Percentiles rank a stretch among this genome's conserved stretches.
Evolutionary conservation across 2,797 vertebrate species (phyloP).

Genomic region (Emydoidea blandingii): DNA sequence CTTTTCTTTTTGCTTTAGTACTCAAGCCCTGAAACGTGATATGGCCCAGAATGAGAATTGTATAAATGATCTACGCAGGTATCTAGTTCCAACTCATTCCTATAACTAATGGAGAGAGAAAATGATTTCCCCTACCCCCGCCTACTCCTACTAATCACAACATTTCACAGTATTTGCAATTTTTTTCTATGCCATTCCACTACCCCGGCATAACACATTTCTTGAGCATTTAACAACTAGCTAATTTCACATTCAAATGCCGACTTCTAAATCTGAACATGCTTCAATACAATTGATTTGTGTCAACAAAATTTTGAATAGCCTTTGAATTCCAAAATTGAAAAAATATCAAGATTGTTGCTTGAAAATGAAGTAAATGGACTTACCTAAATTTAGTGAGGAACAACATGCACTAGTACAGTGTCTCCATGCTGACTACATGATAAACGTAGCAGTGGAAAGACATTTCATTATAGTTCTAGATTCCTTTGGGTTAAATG

Average conservation of each 20-base stretch:
- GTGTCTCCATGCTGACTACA: not conserved
- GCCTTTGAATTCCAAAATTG: not conserved
- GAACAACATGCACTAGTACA: rapidly evolving
- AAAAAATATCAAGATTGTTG: not conserved
- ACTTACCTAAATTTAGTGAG: not conserved
- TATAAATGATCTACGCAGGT: not conserved
- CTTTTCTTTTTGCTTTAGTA: not conserved
- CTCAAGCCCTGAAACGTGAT: not conserved
- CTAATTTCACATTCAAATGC: not conserved
- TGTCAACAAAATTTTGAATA: not conserved
- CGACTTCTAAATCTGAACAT: not conserved
- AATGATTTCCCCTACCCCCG: not conserved
- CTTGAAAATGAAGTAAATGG: not conserved
- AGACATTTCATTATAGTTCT: rapidly evolving
- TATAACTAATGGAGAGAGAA: not conserved
- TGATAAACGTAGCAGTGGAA: not conserved
- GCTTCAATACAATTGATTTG: not conserved
- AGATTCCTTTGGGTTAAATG: not conserved
- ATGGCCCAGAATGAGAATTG: not conserved
- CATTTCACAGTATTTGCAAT: not conserved
- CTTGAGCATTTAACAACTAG: not conserved
- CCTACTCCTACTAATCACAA: not conserved
- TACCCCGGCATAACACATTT: not conserved
- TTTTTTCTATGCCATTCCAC: not conserved
- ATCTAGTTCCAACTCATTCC: not conserved